A percentile compares a stretch with the other conserved stretches of the same genome.
phyloP scores from a whole-genome alignment of 2,888 invertebrate species.

The Drosophila affinis region DNA sequence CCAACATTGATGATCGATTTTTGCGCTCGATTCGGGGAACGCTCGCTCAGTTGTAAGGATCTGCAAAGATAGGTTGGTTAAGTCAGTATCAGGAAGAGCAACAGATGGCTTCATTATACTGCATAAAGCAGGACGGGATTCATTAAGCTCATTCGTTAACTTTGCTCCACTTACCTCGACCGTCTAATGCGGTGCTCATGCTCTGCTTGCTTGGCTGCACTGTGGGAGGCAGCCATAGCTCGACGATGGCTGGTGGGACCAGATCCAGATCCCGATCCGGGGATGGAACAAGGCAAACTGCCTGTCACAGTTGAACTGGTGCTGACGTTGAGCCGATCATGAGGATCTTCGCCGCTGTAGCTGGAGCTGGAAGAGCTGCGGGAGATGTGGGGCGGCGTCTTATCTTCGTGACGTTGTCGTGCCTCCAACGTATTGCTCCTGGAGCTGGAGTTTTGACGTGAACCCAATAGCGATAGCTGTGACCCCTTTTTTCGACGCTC shows the following conservation, averaged over 20 bases:
- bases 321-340: conserved; percentile 52
- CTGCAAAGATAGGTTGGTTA: conserved; percentile 70
- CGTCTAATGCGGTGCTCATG: conserved; percentile 83
- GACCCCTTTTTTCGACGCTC: conserved; percentile 82
- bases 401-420: conserved; percentile 81
- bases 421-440: conserved; percentile 83
- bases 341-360: conserved; percentile 81
- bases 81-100: too few relatives aligned
- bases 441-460: conserved; percentile 82
- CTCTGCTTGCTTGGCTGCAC: conserved; percentile 76
- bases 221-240: conserved; percentile 68
- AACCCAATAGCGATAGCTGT: conserved; percentile 78
- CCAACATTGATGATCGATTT: conserved; percentile 81
- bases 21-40: conserved; percentile 84
- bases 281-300: conserved; percentile 13
- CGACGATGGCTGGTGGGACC: conserved; percentile 68
- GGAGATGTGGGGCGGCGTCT: conserved; percentile 79
- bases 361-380: conserved; percentile 84
- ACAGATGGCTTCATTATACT: too few relatives aligned
- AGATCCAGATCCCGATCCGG: background rate
- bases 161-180: conserved; percentile 79
- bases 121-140: too few relatives aligned
- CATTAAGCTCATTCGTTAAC: too few relatives aligned
- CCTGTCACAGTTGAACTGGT: conserved; percentile 39
- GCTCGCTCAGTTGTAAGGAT: conserved; percentile 87